Conservation (phyloP, 2,888 invertebrate genomes). For the Mythimna ferrago region DNA sequence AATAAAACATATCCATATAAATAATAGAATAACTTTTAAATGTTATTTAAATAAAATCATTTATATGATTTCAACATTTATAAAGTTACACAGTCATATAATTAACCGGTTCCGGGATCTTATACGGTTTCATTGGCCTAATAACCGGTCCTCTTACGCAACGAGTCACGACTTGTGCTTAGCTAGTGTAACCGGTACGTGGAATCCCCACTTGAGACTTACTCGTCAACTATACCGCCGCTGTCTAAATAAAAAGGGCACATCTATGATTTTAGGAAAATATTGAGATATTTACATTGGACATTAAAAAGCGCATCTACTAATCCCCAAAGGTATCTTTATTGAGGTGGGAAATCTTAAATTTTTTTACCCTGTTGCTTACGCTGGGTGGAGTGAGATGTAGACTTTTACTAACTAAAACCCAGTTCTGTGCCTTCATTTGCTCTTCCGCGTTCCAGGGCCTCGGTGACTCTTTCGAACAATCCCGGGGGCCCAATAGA, state of each 20-base stretch:
- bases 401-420: too few relatives aligned
- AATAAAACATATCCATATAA: constrained; percentile 21
- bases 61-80: constrained; percentile 23
- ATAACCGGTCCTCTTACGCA: constrained; percentile 64
- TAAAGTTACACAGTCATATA: constrained; percentile 16
- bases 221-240: constrained; percentile 19
- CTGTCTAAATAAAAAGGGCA: neutral
- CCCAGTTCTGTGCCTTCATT: too few relatives aligned
- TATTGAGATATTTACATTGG: too few relatives aligned
- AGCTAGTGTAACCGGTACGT: constrained; percentile 19
- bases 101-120: constrained; percentile 46
- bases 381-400: too few relatives aligned
- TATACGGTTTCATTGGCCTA: constrained; percentile 67
- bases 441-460: too few relatives aligned
- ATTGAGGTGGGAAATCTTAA: too few relatives aligned
- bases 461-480: too few relatives aligned
- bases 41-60: too few relatives aligned
- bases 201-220: constrained; percentile 25
- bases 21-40: constrained; percentile 20
- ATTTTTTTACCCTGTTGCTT: too few relatives aligned
- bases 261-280: neutral
- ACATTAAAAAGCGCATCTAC: too few relatives aligned
- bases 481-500: too few relatives aligned
- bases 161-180: constrained; percentile 28
- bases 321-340: too few relatives aligned